A percentile compares a stretch with the other conserved stretches of the same genome.
phyloP scores from a whole-genome alignment of 2,888 invertebrate species.

The Athripsodes cinereus region DNA sequence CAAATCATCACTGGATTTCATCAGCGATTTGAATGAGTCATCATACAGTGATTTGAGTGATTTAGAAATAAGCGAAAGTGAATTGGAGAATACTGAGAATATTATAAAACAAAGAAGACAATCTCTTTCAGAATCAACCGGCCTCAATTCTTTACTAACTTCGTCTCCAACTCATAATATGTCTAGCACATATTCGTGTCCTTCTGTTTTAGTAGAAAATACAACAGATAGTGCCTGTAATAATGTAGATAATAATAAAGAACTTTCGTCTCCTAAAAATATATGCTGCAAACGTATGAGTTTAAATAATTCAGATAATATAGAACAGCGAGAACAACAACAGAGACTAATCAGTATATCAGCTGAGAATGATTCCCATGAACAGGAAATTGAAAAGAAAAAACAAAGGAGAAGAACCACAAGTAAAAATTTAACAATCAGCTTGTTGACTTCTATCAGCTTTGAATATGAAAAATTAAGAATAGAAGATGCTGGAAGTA shows the following conservation, averaged over 20 bases:
- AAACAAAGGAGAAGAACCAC: slow-evolving; percentile 13
- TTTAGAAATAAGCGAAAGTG: slow-evolving; percentile 57
- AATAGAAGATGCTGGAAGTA: slow-evolving; percentile 55
- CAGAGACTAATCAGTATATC: slow-evolving; percentile 14
- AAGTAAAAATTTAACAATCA: slow-evolving; percentile 30
- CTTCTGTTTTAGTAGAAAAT: slow-evolving; percentile 21
- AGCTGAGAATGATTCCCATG: slow-evolving; percentile 1
- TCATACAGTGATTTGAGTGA: slow-evolving; percentile 61
- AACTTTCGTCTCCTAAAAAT: background rate
- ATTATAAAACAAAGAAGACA: slow-evolving; percentile 42
- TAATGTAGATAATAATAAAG: background rate
- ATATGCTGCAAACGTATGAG: slow-evolving; percentile 14
- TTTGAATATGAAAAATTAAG: slow-evolving; percentile 53
- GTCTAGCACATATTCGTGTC: slow-evolving; percentile 19
- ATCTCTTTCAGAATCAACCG: slow-evolving; percentile 28
- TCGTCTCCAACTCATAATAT: slow-evolving; percentile 6
- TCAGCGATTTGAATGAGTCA: slow-evolving; percentile 56
- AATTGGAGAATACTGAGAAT: slow-evolving; percentile 54
- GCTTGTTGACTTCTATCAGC: slow-evolving; percentile 42
- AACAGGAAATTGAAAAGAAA: slow-evolving; percentile 12
- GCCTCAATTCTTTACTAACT: slow-evolving; percentile 37
- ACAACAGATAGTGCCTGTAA: background rate
- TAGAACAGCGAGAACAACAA: too few species aligned
- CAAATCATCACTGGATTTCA: slow-evolving; percentile 54
- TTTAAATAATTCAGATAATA: slow-evolving; percentile 11